Evolutionary conservation across 2,113 vertebrate species (phyloP).

Genomic region (Antigone vipio): DNA sequence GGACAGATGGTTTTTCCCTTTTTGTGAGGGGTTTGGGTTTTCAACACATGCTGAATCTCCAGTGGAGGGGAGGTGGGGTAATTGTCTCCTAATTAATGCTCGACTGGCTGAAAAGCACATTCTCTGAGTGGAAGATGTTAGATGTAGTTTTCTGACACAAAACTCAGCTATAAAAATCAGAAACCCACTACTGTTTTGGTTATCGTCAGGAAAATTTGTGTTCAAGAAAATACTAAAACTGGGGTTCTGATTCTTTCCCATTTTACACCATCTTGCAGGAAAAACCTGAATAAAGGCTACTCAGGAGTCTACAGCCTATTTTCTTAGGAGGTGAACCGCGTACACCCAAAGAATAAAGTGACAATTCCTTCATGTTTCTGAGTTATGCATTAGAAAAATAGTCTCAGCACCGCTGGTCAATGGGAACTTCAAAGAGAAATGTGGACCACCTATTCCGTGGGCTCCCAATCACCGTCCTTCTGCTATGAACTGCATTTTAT

Average conservation of each 20-base stretch:
- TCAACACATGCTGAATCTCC: background rate
- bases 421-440: slow-evolving; percentile 48
- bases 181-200: background rate
- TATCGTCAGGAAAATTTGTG: background rate
- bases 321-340: background rate
- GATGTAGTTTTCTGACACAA: background rate
- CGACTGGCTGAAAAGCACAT: background rate
- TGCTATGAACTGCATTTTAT: slow-evolving; percentile 48
- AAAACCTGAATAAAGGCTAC: background rate
- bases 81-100: background rate
- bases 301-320: background rate
- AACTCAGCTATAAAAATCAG: background rate
- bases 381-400: slow-evolving; percentile 40
- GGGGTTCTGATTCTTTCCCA: background rate
- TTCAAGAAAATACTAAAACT: background rate
- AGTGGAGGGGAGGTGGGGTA: background rate
- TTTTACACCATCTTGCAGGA: background rate
- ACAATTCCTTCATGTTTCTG: slow-evolving; percentile 31
- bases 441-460: slow-evolving; percentile 41
- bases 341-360: background rate
- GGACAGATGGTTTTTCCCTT: background rate
- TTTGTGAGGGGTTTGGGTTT: background rate
- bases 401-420: slow-evolving; percentile 41
- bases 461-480: slow-evolving; percentile 45
- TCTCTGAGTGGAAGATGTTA: background rate